Conservation (phyloP, 1,140 invertebrate genomes). For the Pissodes strobi region DNA sequence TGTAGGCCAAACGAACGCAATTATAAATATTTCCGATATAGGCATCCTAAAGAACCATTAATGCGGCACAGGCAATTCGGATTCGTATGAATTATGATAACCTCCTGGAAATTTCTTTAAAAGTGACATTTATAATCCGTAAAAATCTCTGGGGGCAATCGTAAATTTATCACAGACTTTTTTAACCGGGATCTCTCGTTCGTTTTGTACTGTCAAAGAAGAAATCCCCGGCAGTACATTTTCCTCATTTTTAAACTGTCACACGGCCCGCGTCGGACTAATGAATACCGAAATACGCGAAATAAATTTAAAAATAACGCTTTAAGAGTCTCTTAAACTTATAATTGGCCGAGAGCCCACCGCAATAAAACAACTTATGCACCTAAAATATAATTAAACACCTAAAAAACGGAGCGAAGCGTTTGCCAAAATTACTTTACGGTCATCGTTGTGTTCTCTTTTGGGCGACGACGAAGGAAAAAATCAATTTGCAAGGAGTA, state of each 20-base stretch:
- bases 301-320: slow-evolving; percentile 42
- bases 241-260: slow-evolving; percentile 11
- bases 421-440: too few species aligned
- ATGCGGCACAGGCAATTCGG: too few species aligned
- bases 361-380: slow-evolving; percentile 46
- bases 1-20: too few species aligned
- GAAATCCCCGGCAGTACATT: slow-evolving; percentile 11
- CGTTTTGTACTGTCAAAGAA: slow-evolving; percentile 22
- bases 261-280: slow-evolving; percentile 2
- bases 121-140: slow-evolving; percentile 13
- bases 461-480: too few species aligned
- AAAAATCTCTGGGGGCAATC: slow-evolving; percentile 11
- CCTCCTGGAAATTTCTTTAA: slow-evolving; percentile 7
- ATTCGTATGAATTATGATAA: slow-evolving; percentile 20
- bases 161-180: slow-evolving; percentile 2
- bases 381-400: slow-evolving; percentile 45
- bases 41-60: too few species aligned
- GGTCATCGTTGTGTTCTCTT: too few species aligned
- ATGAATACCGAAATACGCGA: slow-evolving; percentile 21
- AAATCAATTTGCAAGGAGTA: too few species aligned
- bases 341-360: slow-evolving; percentile 45
- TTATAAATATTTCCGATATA: too few species aligned
- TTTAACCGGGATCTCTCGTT: slow-evolving; percentile 9
- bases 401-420: slow-evolving; percentile 35
- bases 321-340: slow-evolving; percentile 41